phyloP scores from a whole-genome alignment of 2,888 invertebrate species.

The Sepiola atlantica region DNA sequence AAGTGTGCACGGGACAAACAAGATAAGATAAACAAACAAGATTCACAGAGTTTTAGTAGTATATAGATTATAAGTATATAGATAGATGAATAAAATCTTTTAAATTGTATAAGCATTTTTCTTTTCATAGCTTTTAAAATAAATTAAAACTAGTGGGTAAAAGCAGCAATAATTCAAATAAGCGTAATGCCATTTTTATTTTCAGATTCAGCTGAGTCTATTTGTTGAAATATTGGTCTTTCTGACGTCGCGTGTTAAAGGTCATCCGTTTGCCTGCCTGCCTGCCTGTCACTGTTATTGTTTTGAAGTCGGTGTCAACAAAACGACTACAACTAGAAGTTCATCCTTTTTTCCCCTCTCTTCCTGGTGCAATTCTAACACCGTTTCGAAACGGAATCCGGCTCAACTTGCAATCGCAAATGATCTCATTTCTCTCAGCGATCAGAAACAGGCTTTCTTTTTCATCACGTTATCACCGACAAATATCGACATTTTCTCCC shows the following conservation, averaged over 20 bases:
- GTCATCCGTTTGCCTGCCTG: neutral
- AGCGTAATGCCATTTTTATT: neutral
- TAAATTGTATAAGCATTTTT: no score
- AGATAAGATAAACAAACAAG: no score
- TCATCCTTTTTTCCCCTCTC: neutral
- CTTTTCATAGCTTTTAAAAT: neutral
- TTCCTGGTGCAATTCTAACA: neutral
- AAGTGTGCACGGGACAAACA: no score
- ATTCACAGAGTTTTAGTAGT: no score
- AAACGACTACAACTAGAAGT: neutral
- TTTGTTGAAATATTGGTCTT: constrained; percentile 14
- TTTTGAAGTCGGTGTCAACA: constrained; percentile 43
- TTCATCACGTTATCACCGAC: neutral
- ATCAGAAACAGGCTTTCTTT: neutral
- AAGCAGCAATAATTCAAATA: neutral
- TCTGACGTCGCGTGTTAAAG: neutral
- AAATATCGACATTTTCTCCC: neutral
- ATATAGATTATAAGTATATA: no score
- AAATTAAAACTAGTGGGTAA: neutral
- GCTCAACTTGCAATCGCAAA: neutral
- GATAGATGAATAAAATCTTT: no score
- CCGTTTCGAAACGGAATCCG: neutral
- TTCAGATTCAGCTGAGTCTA: neutral
- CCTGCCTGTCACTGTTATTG: constrained; percentile 36
- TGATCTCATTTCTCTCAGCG: neutral